Evolutionary conservation across 1,140 invertebrate species (phyloP).

Genomic region (Cydia amplana): DNA sequence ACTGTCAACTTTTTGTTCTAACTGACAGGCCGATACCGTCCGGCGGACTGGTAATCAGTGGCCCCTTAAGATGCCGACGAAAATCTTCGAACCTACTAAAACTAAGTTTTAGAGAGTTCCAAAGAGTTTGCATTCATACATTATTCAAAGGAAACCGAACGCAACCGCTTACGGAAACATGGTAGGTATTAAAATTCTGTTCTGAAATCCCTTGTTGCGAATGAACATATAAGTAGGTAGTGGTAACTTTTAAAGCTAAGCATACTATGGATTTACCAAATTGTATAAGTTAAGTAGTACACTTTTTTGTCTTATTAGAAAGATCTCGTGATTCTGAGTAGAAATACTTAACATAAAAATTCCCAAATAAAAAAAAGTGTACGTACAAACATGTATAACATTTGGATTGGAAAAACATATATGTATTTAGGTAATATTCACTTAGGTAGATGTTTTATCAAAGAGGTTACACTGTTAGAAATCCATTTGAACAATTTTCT

Average conservation of each 20-base stretch:
- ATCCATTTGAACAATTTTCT: not conserved
- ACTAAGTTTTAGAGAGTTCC: not conserved
- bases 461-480: not conserved
- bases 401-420: not conserved
- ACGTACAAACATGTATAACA: too few species aligned
- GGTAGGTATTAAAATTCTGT: not conserved
- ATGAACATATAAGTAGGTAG: not conserved
- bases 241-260: not conserved
- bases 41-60: too few species aligned
- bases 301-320: too few species aligned
- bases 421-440: not conserved
- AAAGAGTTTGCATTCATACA: constrained; percentile 1
- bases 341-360: too few species aligned
- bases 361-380: too few species aligned
- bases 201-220: not conserved
- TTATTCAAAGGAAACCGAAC: not conserved
- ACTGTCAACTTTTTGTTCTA: too few species aligned
- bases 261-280: too few species aligned
- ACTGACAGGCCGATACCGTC: too few species aligned
- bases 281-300: too few species aligned
- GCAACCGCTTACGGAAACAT: not conserved
- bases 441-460: not conserved
- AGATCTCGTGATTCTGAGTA: too few species aligned
- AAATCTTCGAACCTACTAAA: too few species aligned
- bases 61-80: too few species aligned